Evolutionary conservation across 2,888 invertebrate genomes (phyloP), one percentile per base, ranked within the genome.

Genomic region (Stratiomys singularior): DNA sequence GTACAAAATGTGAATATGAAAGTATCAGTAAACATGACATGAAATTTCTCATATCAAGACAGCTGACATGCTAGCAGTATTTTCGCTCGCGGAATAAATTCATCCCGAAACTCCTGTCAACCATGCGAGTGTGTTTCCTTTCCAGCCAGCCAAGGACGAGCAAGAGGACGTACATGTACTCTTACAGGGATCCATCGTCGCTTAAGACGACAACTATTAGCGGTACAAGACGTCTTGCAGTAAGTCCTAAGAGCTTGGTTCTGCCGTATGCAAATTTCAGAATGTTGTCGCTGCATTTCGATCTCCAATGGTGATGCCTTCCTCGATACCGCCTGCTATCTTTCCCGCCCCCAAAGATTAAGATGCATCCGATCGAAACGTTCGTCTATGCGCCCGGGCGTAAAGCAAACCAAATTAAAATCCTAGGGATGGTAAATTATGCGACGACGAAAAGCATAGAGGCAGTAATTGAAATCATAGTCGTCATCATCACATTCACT

Each of bases 331-430:
- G 4, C 52, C 7, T 52, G 52, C 7, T n/a, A n/a, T 13, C 18
- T 5, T 13, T 52, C 52, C 52, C 18, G 4, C 52, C 52, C n/a
- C 44, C 52, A 13, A 4, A 52, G 52, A 52, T 52, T 52, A 52
- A 52, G 52, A 52, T 66, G 37, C 66, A 30, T 66, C 30, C 18
- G 15, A 66, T 66, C 11, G 11, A 37, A 28, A 66, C 28, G 66
- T 27, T 28, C n/a, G 11, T 1, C 18, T 37, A n/a, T 66, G 4
- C 5, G 37, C 66, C 13, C 44, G 9, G 28, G 66, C 66, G 37
- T 37, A 37, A 37, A 66, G 66, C 66, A 66, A 66, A 66, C 66
- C 30, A 66, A 66, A 66, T 66, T 66, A 66, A 66, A 66, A 66
- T 66, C 25, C 63, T 21, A 66, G 37, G 37, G 37, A 66, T 37